Conservation (phyloP, 35 echinoderm and acorn worm genomes). For the Holothuria glaberrima region DNA sequence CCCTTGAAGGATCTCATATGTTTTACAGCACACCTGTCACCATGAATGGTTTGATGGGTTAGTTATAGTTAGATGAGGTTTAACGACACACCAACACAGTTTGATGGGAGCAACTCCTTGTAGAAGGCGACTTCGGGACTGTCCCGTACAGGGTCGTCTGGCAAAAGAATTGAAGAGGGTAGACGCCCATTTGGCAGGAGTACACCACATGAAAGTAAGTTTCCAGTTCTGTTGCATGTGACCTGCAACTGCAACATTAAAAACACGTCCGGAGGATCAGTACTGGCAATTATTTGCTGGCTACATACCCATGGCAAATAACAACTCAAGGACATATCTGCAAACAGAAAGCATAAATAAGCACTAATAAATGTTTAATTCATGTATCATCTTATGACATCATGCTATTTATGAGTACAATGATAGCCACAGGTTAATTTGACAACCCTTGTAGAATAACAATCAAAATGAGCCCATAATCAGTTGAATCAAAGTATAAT, state of each 20-base stretch:
- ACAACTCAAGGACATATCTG: not conserved
- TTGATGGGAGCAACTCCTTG: not conserved
- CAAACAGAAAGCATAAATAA: not conserved
- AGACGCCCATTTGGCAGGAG: not conserved
- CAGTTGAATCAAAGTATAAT: too few relatives aligned
- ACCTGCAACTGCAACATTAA: not conserved
- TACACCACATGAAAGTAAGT: constrained; percentile 5
- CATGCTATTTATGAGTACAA: not conserved
- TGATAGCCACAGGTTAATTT: too few relatives aligned
- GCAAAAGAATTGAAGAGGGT: constrained; percentile 13
- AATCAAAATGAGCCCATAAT: too few relatives aligned
- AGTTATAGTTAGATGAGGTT: too few relatives aligned
- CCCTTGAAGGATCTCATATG: too few relatives aligned
- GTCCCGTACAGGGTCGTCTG: not conserved
- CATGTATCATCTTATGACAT: too few relatives aligned
- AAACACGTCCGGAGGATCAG: not conserved
- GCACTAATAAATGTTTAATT: not conserved
- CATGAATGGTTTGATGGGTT: too few relatives aligned
- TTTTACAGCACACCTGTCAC: too few relatives aligned
- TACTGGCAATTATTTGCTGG: too few relatives aligned
- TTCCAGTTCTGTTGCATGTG: not conserved
- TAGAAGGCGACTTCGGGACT: constrained; percentile 3
- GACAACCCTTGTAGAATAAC: too few relatives aligned
- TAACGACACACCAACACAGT: too few relatives aligned
- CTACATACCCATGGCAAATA: too few relatives aligned